Conservation (phyloP, 2,797 vertebrate species). For the Amphiprion clarkii region DNA sequence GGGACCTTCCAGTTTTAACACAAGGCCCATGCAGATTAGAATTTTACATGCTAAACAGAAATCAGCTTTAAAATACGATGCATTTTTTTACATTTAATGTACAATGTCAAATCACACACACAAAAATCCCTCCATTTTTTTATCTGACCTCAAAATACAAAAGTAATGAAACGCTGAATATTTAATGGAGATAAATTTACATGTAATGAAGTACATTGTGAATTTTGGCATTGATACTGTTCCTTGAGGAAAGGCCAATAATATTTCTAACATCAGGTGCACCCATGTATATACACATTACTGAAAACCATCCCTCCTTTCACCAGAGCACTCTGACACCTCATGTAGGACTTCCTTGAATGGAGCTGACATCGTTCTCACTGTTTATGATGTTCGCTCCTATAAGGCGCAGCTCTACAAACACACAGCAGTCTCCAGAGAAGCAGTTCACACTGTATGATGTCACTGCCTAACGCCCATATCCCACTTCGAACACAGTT, state of each 20-base stretch:
- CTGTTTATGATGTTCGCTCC: conserved; percentile 72
- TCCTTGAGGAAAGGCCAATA: background rate
- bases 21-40: background rate
- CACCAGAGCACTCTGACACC: conserved; percentile 58
- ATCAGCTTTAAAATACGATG: background rate
- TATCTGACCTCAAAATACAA: too few species aligned
- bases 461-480: conserved; percentile 53
- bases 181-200: background rate
- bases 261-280: conserved; percentile 2
- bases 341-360: conserved; percentile 60
- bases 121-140: background rate
- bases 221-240: background rate
- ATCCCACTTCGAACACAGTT: conserved; percentile 46
- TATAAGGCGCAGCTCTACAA: conserved; percentile 49
- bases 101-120: background rate
- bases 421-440: conserved; percentile 66
- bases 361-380: conserved; percentile 65
- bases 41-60: background rate
- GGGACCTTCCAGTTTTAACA: background rate
- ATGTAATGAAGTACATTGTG: background rate
- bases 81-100: background rate
- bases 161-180: too few species aligned
- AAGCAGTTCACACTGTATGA: conserved; percentile 49
- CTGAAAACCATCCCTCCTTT: conserved; percentile 53
- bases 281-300: conserved; percentile 18